These are phyloP conservation scores for Ispidina picta DNA, from an alignment of 2,797 vertebrate genomes.

Conservation along the genomic window DNA sequence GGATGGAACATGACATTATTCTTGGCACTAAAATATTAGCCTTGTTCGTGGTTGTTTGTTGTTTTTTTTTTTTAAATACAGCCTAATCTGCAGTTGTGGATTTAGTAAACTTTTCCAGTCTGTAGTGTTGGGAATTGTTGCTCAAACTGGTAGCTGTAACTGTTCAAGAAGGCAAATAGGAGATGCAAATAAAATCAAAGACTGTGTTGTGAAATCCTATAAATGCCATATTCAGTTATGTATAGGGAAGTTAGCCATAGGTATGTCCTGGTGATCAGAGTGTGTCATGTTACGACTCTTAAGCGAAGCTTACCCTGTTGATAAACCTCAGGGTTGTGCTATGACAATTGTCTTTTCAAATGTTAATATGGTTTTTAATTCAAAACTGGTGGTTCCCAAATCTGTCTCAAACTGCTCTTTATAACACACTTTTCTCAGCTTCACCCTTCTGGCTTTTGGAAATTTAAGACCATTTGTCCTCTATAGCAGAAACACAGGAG, in stretches of 20 bases:
- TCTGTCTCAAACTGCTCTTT: background rate
- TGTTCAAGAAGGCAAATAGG: background rate
- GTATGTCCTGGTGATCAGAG: background rate
- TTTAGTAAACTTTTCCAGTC: background rate
- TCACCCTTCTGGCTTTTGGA: background rate
- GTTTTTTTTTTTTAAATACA: background rate
- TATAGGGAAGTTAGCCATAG: background rate
- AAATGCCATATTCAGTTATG: fast-evolving
- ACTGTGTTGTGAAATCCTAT: background rate
- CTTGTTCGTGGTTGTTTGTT: background rate
- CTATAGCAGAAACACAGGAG: constrained; percentile 31
- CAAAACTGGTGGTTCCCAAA: background rate
- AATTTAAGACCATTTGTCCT: background rate
- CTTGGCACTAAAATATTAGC: background rate
- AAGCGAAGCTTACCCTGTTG: background rate
- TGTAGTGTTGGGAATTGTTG: background rate
- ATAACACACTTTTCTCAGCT: background rate
- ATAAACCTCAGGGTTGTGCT: background rate
- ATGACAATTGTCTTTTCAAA: background rate
- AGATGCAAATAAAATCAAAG: background rate
- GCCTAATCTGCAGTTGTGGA: background rate
- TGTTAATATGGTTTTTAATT: background rate
- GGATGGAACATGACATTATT: background rate
- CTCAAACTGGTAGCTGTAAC: background rate
- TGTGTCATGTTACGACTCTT: background rate